Conservation (phyloP, 2,888 invertebrate species). For the Drosophila picticornis region DNA sequence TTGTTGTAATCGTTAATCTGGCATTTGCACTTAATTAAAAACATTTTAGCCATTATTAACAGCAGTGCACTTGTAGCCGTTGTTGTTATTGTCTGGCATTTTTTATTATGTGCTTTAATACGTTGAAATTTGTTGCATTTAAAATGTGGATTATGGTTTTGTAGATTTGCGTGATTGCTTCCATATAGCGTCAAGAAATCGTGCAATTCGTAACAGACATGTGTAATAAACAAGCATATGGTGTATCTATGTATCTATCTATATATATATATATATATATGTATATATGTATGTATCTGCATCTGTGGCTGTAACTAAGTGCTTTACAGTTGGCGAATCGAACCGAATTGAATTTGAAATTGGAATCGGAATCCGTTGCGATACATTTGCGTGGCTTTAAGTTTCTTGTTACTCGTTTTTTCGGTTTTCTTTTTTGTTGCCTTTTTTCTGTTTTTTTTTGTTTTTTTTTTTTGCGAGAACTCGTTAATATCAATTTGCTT, state of each 20-base stretch:
- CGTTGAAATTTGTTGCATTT: constrained; percentile 55
- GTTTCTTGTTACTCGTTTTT: constrained; percentile 41
- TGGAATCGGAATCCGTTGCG: constrained; percentile 48
- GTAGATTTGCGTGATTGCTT: constrained; percentile 71
- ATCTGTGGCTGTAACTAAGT: constrained; percentile 34
- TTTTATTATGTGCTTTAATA: constrained; percentile 47
- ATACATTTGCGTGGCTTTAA: constrained; percentile 48
- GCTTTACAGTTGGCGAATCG: constrained; percentile 32
- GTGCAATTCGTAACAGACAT: constrained; percentile 41
- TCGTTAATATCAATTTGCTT: constrained; percentile 82
- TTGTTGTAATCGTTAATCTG: constrained; percentile 78
- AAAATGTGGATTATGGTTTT: constrained; percentile 56
- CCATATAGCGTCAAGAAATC: constrained; percentile 60
- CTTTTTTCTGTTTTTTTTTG: background rate
- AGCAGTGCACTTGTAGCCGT: constrained; percentile 43
- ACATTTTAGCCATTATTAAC: constrained; percentile 79
- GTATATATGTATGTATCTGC: background rate
- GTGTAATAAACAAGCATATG: constrained; percentile 3
- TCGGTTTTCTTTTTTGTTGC: background rate
- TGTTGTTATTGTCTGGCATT: constrained; percentile 30
- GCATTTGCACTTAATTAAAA: constrained; percentile 81
- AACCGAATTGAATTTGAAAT: constrained; percentile 43
- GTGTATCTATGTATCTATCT: constrained; percentile 2
- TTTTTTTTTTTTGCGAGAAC: constrained; percentile 62
- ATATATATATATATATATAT: background rate